Conservation (phyloP, 2,797 vertebrate species). For the Darevskia nairensis region DNA sequence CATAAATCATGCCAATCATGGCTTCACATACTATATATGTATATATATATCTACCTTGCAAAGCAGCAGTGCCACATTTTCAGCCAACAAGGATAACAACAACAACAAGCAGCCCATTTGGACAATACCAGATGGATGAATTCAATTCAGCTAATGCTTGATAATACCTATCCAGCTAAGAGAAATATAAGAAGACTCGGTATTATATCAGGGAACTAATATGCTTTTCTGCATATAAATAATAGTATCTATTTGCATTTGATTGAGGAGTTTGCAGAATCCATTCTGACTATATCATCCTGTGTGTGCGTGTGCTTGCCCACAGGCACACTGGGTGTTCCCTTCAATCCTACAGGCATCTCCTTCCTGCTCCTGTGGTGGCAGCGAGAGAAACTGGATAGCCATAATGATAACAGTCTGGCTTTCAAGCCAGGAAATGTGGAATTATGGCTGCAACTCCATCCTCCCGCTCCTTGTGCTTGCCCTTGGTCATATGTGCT, state of each 20-base stretch:
- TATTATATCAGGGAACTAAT: not conserved
- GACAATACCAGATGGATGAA: not conserved
- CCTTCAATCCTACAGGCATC: conserved; percentile 9
- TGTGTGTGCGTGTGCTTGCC: not conserved
- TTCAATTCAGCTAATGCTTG: not conserved
- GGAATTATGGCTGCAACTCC: conserved; percentile 32
- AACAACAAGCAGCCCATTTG: not conserved
- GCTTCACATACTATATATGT: not conserved
- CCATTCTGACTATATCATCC: not conserved
- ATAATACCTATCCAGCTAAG: not conserved
- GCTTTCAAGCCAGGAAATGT: conserved; percentile 44
- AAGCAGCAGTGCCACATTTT: not conserved
- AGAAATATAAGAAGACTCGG: not conserved
- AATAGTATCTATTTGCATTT: not conserved
- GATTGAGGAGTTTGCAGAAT: not conserved
- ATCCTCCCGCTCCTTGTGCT: conserved; percentile 15
- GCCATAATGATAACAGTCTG: conserved; percentile 39
- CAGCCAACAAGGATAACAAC: not conserved
- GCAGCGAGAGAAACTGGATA: conserved; percentile 30
- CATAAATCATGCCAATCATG: not conserved
- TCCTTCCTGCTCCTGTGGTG: conserved; percentile 26
- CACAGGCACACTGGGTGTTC: not conserved
- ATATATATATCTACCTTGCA: not conserved
- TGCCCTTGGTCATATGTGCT: conserved; percentile 8
- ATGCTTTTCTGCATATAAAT: not conserved